phyloP scores from a whole-genome alignment of 2,797 vertebrate genomes.

The Phaenicophaeus curvirostris region DNA sequence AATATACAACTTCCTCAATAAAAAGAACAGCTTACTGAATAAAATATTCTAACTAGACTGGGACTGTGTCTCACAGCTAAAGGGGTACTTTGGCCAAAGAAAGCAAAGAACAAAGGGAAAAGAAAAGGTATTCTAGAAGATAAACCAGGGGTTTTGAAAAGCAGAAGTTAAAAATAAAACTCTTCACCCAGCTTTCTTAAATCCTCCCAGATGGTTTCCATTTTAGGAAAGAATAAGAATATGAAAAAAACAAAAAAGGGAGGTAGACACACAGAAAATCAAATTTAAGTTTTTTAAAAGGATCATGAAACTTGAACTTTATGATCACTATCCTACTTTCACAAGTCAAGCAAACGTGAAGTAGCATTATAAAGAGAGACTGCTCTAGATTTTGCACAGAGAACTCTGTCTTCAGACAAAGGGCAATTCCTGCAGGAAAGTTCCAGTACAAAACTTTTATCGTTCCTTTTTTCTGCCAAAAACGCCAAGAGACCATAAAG shows the following conservation, averaged over 20 bases:
- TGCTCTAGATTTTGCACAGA: background rate
- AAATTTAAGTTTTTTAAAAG: background rate
- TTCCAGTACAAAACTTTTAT: background rate
- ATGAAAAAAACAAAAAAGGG: background rate
- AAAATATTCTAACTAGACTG: background rate
- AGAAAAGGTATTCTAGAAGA: background rate
- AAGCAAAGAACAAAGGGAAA: background rate
- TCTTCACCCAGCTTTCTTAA: background rate
- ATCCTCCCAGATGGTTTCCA: background rate
- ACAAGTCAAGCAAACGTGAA: accelerated
- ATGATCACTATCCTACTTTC: background rate
- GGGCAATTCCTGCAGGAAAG: background rate
- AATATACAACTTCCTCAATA: background rate
- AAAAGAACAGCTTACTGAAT: background rate
- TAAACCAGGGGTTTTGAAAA: background rate
- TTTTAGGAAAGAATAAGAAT: background rate
- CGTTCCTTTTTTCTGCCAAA: background rate
- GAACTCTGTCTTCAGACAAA: background rate
- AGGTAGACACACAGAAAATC: background rate
- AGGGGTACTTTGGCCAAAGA: background rate
- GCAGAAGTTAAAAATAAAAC: background rate
- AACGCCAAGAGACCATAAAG: accelerated
- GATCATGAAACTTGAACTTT: background rate
- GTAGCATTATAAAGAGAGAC: background rate
- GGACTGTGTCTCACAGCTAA: background rate